phyloP scores from a whole-genome alignment of 2,888 invertebrate genomes.

The Malachius bipustulatus region DNA sequence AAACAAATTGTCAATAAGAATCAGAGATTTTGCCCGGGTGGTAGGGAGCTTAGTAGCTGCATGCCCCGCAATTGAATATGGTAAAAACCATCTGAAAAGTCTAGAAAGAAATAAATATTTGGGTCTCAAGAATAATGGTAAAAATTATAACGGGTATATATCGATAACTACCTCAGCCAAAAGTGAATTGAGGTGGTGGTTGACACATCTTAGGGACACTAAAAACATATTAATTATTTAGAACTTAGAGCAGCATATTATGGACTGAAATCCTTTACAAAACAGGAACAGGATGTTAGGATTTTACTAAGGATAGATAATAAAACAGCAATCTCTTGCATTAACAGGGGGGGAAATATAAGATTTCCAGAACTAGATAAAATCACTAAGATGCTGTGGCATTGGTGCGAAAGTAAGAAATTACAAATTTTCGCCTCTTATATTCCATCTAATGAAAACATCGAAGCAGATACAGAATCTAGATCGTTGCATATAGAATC shows the following conservation, averaged over 20 bases:
- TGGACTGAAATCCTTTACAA: constrained; percentile 16
- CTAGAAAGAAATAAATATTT: constrained; percentile 14
- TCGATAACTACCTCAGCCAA: background rate
- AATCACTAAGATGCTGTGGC: constrained; percentile 2
- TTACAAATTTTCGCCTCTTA: constrained; percentile 26
- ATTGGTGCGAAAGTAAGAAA: constrained; percentile 9
- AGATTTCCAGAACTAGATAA: constrained; percentile 3
- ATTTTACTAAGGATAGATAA: constrained; percentile 16
- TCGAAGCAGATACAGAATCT: constrained; percentile 18
- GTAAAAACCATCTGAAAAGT: constrained; percentile 14
- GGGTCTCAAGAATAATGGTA: constrained; percentile 9
- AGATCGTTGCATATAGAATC: constrained; percentile 13
- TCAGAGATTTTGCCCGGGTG: constrained; percentile 10
- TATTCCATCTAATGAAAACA: constrained; percentile 24
- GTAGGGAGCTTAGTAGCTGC: constrained; percentile 15
- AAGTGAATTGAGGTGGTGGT: constrained; percentile 5
- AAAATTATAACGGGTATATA: constrained; percentile 12
- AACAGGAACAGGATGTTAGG: constrained; percentile 7
- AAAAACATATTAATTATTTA: too few species aligned
- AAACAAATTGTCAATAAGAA: constrained; percentile 10
- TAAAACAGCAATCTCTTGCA: constrained; percentile 8
- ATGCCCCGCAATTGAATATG: constrained; percentile 15
- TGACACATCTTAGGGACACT: background rate
- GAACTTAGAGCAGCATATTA: constrained; percentile 17
- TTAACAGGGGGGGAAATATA: constrained; percentile 7